phyloP scores from a whole-genome alignment of 2,797 vertebrate genomes.

The Avahi laniger region DNA sequence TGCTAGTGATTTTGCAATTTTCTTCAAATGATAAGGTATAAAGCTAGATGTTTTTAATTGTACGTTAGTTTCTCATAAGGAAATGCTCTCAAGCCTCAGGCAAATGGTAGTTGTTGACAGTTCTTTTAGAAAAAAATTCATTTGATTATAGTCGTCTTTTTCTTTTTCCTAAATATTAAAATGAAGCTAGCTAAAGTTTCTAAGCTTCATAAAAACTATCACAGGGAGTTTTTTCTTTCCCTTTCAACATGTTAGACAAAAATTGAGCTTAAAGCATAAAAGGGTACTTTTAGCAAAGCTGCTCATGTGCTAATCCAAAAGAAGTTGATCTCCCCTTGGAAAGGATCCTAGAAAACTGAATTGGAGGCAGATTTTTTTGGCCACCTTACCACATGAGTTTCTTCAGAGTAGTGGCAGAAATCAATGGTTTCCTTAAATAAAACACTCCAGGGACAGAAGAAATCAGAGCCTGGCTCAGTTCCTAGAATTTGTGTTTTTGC shows the following conservation, averaged over 20 bases:
- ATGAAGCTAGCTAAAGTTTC: conserved; percentile 37
- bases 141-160: conserved; percentile 41
- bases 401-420: conserved; percentile 66
- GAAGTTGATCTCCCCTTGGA: conserved; percentile 62
- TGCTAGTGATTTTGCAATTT: not conserved
- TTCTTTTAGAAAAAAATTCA: not conserved
- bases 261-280: conserved; percentile 46
- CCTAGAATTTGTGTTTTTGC: conserved; percentile 72
- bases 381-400: conserved; percentile 55
- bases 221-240: conserved; percentile 43
- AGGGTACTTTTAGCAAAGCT: conserved; percentile 53
- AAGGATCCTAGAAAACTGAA: conserved; percentile 46
- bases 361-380: conserved; percentile 65
- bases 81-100: conserved; percentile 47
- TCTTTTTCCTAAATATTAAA: conserved; percentile 58
- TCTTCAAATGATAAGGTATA: conserved; percentile 1
- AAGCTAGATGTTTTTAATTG: conserved; percentile 34
- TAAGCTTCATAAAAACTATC: conserved; percentile 34
- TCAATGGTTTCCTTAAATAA: conserved; percentile 70
- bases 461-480: conserved; percentile 60
- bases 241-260: conserved; percentile 26
- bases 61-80: conserved; percentile 29
- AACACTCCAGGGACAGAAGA: conserved; percentile 52
- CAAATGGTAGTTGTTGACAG: conserved; percentile 31
- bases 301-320: conserved; percentile 36